Percentiles rank a stretch among this genome's conserved stretches.
Conservation (phyloP, 2,113 vertebrate species). For the Elanus axillaris region DNA sequence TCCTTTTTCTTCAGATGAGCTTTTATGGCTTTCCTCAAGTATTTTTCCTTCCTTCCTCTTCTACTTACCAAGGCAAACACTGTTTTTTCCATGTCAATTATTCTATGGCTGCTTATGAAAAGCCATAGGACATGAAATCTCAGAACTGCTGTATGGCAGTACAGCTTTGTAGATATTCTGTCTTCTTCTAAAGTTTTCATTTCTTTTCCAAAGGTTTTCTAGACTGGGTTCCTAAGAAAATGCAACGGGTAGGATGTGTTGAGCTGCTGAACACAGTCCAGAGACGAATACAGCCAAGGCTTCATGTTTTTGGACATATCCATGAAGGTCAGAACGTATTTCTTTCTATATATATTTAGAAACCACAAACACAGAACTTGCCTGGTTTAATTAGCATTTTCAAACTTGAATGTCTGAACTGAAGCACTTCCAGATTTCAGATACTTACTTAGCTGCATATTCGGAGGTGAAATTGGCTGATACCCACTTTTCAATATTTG, state of each 20-base stretch:
- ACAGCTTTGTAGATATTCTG: neutral
- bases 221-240: slow-evolving; percentile 98
- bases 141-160: neutral
- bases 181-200: neutral
- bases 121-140: neutral
- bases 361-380: neutral
- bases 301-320: slow-evolving; percentile 95
- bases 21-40: neutral
- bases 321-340: slow-evolving; percentile 84
- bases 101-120: neutral
- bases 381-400: neutral
- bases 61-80: neutral
- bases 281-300: slow-evolving; percentile 89
- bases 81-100: neutral
- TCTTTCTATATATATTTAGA: neutral
- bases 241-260: slow-evolving; percentile 95
- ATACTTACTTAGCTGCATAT: neutral
- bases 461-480: neutral
- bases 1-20: neutral
- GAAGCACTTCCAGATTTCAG: neutral
- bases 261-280: slow-evolving; percentile 95
- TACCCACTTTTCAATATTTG: neutral
- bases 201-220: slow-evolving; percentile 82
- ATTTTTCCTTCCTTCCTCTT: neutral
- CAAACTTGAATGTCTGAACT: neutral